Evolutionary conservation across 2,888 invertebrate genomes (phyloP).

Genomic region (Limnephilus rhombicus): DNA sequence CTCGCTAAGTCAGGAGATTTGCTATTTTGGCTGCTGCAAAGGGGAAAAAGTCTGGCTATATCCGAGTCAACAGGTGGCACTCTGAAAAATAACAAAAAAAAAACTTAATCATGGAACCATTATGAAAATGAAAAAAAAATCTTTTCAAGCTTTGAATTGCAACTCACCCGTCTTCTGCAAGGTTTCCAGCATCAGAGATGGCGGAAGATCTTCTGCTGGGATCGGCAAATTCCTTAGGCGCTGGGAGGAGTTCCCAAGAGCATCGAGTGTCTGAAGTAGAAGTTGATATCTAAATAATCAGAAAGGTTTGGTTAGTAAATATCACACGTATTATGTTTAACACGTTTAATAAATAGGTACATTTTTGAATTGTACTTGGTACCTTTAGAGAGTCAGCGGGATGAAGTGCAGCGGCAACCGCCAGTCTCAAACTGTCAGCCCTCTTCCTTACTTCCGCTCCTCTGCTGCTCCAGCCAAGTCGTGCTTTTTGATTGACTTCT

Average conservation of each 20-base stretch:
- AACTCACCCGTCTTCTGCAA: conserved; percentile 65
- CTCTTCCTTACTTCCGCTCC: conserved; percentile 61
- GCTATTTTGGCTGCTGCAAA: conserved; percentile 62
- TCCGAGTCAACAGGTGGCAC: conserved; percentile 79
- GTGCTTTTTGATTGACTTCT: conserved; percentile 62
- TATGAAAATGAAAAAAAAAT: not conserved
- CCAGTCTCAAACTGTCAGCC: conserved; percentile 61
- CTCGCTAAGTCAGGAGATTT: conserved; percentile 59
- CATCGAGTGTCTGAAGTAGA: conserved; percentile 67
- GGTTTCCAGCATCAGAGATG: conserved; percentile 73
- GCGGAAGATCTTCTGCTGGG: conserved; percentile 84
- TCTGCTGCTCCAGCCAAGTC: conserved; percentile 51
- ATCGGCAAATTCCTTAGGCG: conserved; percentile 90
- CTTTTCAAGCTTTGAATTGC: too few species aligned
- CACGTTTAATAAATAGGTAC: too few species aligned
- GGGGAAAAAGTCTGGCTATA: conserved; percentile 70
- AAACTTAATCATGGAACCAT: not conserved
- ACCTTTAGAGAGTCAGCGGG: conserved; percentile 59
- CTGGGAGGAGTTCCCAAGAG: conserved; percentile 80
- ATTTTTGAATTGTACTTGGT: too few species aligned
- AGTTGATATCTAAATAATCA: conserved; percentile 50
- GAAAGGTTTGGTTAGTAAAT: not conserved
- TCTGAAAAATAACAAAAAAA: conserved; percentile 69
- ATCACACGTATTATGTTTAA: not conserved
- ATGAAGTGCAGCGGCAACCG: conserved; percentile 59